Percentiles rank a stretch among this genome's conserved stretches.
These are phyloP conservation scores for Chrysomela aeneicollis DNA, from an alignment of 2,888 invertebrate species.

Conservation along the genomic window DNA sequence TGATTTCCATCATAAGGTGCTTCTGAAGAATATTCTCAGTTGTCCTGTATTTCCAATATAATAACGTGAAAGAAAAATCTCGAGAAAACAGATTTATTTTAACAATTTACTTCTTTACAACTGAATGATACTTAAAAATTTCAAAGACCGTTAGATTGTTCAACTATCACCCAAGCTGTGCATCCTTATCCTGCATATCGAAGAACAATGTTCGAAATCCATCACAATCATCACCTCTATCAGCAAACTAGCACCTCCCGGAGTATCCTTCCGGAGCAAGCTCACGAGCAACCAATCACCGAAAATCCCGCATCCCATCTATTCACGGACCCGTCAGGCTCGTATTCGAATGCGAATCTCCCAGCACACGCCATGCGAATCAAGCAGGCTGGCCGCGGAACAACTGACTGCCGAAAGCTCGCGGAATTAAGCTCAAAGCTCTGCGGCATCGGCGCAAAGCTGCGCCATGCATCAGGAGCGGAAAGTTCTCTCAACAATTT, in stretches of 20 bases:
- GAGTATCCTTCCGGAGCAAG: background rate
- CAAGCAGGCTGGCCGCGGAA: slow-evolving; percentile 33
- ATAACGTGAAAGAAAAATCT: too few species aligned
- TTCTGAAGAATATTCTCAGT: too few species aligned
- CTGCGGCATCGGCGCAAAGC: slow-evolving; percentile 47
- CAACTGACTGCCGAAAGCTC: slow-evolving; percentile 40
- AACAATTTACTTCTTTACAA: too few species aligned
- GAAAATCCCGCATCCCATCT: background rate
- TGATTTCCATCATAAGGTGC: too few species aligned
- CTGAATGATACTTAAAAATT: too few species aligned
- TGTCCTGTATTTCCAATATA: too few species aligned
- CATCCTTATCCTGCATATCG: too few species aligned
- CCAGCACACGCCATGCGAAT: slow-evolving; percentile 3
- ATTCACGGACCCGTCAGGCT: background rate
- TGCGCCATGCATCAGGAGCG: slow-evolving; percentile 53
- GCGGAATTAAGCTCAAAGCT: slow-evolving; percentile 35
- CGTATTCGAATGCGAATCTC: slow-evolving; percentile 16
- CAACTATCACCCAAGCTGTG: too few species aligned
- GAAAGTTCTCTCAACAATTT: slow-evolving; percentile 57
- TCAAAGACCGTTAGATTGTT: too few species aligned
- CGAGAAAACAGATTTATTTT: too few species aligned
- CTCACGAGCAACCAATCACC: background rate
- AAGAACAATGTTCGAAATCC: background rate
- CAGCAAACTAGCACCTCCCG: background rate
- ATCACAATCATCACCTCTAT: background rate